Evolutionary conservation across 1,140 invertebrate species (phyloP).

Genomic region (Hyposmocoma kahamanoa): DNA sequence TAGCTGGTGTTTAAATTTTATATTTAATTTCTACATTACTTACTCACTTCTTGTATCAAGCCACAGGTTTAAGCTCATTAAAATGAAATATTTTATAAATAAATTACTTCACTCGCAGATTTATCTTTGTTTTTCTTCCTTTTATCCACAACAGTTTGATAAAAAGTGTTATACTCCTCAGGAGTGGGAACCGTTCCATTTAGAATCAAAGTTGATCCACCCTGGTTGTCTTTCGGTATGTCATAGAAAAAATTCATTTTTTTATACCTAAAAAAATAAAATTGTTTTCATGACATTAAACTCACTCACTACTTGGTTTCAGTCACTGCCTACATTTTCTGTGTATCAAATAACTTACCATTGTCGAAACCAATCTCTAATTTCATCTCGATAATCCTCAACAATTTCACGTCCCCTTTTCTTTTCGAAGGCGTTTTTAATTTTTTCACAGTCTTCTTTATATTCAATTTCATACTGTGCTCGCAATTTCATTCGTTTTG

Average conservation of each 20-base stretch:
- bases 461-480: slow-evolving; percentile 21
- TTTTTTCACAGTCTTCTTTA: slow-evolving; percentile 13
- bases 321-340: too few species aligned
- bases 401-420: slow-evolving; percentile 19
- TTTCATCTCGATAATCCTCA: slow-evolving; percentile 35
- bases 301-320: too few species aligned
- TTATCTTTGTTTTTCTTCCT: slow-evolving; percentile 41
- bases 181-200: slow-evolving; percentile 37
- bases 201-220: slow-evolving; percentile 30
- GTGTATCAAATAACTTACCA: slow-evolving; percentile 28
- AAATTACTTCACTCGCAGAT: slow-evolving; percentile 8
- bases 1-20: background rate
- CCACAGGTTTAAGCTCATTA: background rate
- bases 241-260: slow-evolving; percentile 33
- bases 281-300: too few species aligned
- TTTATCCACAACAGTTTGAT: slow-evolving; percentile 28
- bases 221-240: slow-evolving; percentile 38
- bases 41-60: background rate
- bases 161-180: slow-evolving; percentile 37
- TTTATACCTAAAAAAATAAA: slow-evolving; percentile 27
- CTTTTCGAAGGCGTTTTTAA: slow-evolving; percentile 27
- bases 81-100: background rate
- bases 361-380: slow-evolving; percentile 41
- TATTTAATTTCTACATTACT: background rate
- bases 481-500: slow-evolving; percentile 13